Conservation (phyloP, 2,113 vertebrate species). For the Piaya cayana region DNA sequence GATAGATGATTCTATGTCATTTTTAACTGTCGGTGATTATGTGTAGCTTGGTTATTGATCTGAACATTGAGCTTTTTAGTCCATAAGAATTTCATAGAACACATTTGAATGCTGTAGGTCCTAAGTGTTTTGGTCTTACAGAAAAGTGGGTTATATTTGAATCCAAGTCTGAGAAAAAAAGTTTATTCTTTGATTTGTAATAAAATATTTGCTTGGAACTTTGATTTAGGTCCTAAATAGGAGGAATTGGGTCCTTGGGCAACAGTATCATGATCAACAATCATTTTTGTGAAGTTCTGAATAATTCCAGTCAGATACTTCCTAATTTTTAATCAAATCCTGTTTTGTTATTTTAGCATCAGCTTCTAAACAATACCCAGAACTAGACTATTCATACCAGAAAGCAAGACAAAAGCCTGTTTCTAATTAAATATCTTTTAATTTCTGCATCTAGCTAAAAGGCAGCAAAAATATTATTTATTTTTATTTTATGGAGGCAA, state of each 20-base stretch:
- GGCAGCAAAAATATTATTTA: background rate
- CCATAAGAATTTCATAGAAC: background rate
- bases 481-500: background rate
- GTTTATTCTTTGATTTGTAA: background rate
- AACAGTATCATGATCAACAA: background rate
- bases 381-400: background rate
- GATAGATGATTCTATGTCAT: background rate
- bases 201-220: background rate
- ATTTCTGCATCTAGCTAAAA: accelerated
- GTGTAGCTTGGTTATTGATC: background rate
- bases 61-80: background rate
- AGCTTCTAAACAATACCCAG: background rate
- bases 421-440: background rate
- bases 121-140: background rate
- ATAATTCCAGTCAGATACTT: background rate
- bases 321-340: background rate
- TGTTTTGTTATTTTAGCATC: background rate
- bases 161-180: background rate
- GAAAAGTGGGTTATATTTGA: background rate
- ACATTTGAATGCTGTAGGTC: background rate
- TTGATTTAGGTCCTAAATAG: background rate
- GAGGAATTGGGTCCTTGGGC: background rate
- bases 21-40: background rate
- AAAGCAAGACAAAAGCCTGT: background rate
- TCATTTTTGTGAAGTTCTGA: background rate